Base-by-base conservation (phyloP, 2,113 vertebrate species). In the Plectropomus leopardus region DNA sequence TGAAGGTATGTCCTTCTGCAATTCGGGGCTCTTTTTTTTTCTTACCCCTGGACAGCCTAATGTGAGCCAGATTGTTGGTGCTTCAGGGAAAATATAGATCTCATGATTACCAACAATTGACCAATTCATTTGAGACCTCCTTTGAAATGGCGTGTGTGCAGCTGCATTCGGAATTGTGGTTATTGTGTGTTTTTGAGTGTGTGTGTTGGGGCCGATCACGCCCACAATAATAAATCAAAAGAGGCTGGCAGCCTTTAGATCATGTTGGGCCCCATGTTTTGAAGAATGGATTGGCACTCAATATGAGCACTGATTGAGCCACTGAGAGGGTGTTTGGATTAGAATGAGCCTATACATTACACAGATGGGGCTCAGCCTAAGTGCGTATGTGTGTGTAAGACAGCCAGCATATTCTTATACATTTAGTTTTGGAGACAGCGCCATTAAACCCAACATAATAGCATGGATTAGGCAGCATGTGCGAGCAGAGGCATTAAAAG, bases 21-120 rank as follows among this genome's bases (percentile, higher is more conserved):
- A 76, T 68, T 81, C 58, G 2, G 70, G 68, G 75, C 68, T 71
- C 70, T 77, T 70, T 84, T 70, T 72, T 40, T 40, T 40, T 10
- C 36, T 40, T 40, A 60, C 75, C 82, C 72, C 76, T 7, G 82
- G 78, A 90, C 64, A 59, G 74, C 74, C 34, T 90, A 94, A 94
- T 88, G 85, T 4, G 58, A 92, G 78, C 91, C 92, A 94, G 92
- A 92, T 91, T 93, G 86, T 76, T 57, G 24, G 79, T 60, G 82
- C 81, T 80, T 84, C 23, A 19, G 73, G 80, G 72, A 67, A 88
- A 92, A 89, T 92, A 89, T 91, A 92, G 89, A 92, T 91, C 90
- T 85, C 82, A 79, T 90, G 90, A 92, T 93, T 92, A 92, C 87
- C 80, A 91, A 91, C 89, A 94, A 93, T 86, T 90, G 91, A 92